Evolutionary conservation across 2,797 vertebrate species (phyloP), one percentile per base, ranked within the genome.

Genomic region (Bovichtus variegatus): DNA sequence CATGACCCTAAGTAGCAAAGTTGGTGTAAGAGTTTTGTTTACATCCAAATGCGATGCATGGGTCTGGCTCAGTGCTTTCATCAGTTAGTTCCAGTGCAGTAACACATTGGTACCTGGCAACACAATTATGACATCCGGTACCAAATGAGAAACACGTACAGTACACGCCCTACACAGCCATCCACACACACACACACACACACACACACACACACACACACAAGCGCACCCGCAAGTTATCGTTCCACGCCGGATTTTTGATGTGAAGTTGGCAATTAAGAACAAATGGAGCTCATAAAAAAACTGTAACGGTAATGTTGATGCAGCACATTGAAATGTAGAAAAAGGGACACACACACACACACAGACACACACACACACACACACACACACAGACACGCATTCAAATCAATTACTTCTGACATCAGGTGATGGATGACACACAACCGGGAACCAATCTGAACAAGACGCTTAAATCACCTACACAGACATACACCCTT

Each of bases 51-150:
- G 84, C 76, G 49, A 89, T 70, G 83, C 90, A 90, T 89, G 86
- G 82, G 88, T 92, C 89, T 92, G 92, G 92, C 91, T 93, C 93
- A 93, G 92, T 93, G 92, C 90, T 93, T 93, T 93, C 90, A 76
- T 91, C 81, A 82, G 86, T 90, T 89, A 89, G 82, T 92, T 92
- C 91, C 92, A 93, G 93, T 93, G 92, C 93, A 93, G 89, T 86
- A 89, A 92, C 90, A 87, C 82, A 16, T 83, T 81, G 90, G 91
- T 91, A 91, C 89, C 93, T 80, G 90, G 90, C 70, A 88, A 92
- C 85, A 89, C 83, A 81, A 43, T 80, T 68, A 83, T 85, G 78
- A 91, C 86, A 89, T 91, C 89, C 89, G 90, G 83, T 91, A 88
- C 91, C 89, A 72, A 90, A 87, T 90, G 63, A 91, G 72, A 89